Conservation (phyloP, 2,888 invertebrate species). For the Sesia bembeciformis region DNA sequence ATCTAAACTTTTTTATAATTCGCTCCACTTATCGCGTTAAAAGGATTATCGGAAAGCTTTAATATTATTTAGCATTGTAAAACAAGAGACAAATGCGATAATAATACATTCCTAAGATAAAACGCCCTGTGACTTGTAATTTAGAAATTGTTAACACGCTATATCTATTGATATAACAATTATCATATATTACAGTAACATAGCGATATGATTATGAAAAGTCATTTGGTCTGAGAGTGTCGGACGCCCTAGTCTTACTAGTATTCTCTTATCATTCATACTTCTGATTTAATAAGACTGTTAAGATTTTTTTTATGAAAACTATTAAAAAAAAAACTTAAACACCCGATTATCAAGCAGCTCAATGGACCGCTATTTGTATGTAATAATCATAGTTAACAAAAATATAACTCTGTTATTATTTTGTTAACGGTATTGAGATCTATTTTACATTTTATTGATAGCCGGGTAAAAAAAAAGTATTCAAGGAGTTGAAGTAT, state of each 20-base stretch:
- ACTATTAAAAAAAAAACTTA: neutral
- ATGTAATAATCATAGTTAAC: too few relatives aligned
- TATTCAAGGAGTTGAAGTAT: neutral
- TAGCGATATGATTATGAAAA: constrained; percentile 18
- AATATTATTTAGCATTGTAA: neutral
- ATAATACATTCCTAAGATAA: constrained; percentile 16
- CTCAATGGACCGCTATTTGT: too few relatives aligned
- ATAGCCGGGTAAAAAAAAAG: neutral
- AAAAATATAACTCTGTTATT: too few relatives aligned
- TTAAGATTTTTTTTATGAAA: constrained; percentile 34
- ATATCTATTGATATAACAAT: constrained; percentile 8
- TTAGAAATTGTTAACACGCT: constrained; percentile 14
- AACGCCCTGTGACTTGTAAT: constrained; percentile 29
- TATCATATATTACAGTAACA: constrained; percentile 15
- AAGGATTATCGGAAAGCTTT: constrained; percentile 4
- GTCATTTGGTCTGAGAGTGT: constrained; percentile 29
- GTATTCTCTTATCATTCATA: constrained; percentile 26
- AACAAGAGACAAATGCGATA: neutral
- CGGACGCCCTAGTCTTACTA: constrained; percentile 42
- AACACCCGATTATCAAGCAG: neutral
- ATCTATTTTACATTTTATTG: neutral
- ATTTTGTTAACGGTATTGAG: too few relatives aligned
- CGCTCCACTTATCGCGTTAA: neutral
- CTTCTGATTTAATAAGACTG: constrained; percentile 49
- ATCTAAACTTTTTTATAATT: neutral